phyloP scores from a whole-genome alignment of 2,113 vertebrate species.

The Rhinoptilus africanus region DNA sequence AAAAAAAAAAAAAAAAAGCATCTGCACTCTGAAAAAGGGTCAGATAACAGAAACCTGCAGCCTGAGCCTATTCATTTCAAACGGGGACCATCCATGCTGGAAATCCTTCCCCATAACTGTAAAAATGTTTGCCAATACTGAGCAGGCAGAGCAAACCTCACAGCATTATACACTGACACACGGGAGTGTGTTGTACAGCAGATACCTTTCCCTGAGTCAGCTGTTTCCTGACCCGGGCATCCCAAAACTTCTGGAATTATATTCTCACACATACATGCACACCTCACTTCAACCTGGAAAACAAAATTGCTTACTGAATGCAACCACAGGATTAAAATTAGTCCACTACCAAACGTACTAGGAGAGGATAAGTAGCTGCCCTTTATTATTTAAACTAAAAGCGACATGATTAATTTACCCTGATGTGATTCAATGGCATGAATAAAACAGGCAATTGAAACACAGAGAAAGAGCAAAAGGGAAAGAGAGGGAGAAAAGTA shows the following conservation, averaged over 20 bases:
- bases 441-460: not conserved
- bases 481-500: not conserved
- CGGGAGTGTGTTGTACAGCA: rapidly evolving
- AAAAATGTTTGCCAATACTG: not conserved
- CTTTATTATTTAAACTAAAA: slow-evolving; percentile 26
- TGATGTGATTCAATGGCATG: not conserved
- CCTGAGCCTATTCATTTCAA: not conserved
- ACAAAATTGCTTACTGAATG: not conserved
- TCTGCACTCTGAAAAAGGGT: not conserved
- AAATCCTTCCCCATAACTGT: not conserved
- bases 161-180: not conserved
- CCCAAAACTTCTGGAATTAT: not conserved
- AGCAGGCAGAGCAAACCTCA: not conserved
- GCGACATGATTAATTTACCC: not conserved
- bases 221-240: not conserved
- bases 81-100: not conserved
- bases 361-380: not conserved
- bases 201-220: not conserved
- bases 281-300: not conserved
- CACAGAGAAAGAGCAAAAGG: not conserved
- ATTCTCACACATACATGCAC: not conserved
- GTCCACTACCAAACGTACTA: not conserved
- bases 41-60: not conserved
- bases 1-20: not conserved
- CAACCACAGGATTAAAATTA: not conserved